These are phyloP conservation scores for Babylonia areolata DNA, from an alignment of 1,140 invertebrate species.

Conservation along the genomic window DNA sequence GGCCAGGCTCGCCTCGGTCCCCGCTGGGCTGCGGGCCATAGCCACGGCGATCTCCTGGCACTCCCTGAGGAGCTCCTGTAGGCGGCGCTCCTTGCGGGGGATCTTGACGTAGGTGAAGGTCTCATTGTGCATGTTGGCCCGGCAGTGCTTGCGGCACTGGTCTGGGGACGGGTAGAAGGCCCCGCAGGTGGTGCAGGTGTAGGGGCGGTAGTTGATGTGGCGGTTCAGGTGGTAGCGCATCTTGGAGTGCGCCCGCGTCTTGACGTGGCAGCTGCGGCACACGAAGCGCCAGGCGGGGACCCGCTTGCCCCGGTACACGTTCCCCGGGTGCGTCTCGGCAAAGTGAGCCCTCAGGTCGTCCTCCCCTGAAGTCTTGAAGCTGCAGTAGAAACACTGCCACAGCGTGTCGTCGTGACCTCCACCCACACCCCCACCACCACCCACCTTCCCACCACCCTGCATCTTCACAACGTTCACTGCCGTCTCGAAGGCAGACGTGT, in stretches of 20 bases:
- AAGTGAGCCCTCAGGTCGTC: constrained; percentile 44
- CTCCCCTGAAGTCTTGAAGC: constrained; percentile 34
- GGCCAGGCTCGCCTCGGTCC: not conserved
- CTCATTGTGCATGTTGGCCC: constrained; percentile 38
- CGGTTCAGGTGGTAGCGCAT: constrained; percentile 55
- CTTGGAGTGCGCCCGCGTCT: constrained; percentile 52
- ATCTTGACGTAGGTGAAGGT: constrained; percentile 43
- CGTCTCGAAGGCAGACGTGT: not conserved
- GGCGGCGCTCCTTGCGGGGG: constrained; percentile 40
- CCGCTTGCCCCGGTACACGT: constrained; percentile 28
- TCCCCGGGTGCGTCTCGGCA: constrained; percentile 34
- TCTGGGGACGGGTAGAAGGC: constrained; percentile 51
- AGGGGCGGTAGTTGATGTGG: constrained; percentile 53
- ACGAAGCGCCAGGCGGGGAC: constrained; percentile 50
- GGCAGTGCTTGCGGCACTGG: constrained; percentile 50
- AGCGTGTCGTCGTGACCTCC: constrained; percentile 28
- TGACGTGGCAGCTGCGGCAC: constrained; percentile 48
- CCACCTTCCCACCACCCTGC: too few species aligned
- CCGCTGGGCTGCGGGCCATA: not conserved
- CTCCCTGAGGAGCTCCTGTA: constrained; percentile 38
- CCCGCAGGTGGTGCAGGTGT: constrained; percentile 50
- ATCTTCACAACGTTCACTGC: constrained; percentile 19
- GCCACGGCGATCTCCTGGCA: constrained; percentile 29
- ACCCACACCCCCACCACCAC: not conserved
- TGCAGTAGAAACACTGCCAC: constrained; percentile 47